Conservation (phyloP, 2,888 invertebrate genomes). For the Noctuana brunneofusca region DNA sequence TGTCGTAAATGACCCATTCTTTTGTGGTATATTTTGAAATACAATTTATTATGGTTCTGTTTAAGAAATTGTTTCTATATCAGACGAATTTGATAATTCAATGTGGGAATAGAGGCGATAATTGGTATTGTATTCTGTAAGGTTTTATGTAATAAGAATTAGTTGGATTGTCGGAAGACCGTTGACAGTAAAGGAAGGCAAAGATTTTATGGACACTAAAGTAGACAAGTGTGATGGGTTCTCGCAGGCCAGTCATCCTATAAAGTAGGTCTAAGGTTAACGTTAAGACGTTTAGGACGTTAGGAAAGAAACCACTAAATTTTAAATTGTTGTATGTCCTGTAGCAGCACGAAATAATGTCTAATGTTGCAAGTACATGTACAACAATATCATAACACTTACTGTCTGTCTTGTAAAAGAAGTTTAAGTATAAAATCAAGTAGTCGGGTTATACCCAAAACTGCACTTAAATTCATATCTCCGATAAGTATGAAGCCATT, state of each 20-base stretch:
- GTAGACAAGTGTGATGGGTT: constrained; percentile 70
- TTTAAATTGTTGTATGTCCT: neutral
- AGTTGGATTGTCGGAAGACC: constrained; percentile 46
- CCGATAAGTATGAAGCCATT: neutral
- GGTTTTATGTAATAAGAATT: constrained; percentile 38
- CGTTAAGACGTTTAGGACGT: neutral
- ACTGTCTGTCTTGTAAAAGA: too few species aligned
- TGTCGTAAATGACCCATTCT: constrained; percentile 69
- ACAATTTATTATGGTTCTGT: constrained; percentile 58
- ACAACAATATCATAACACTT: too few species aligned
- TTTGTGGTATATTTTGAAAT: constrained; percentile 56
- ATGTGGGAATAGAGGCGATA: constrained; percentile 37
- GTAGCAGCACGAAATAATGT: too few species aligned
- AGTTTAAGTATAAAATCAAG: neutral
- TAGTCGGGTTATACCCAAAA: neutral
- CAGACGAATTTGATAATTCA: constrained; percentile 41
- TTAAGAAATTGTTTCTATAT: constrained; percentile 42
- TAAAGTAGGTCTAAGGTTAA: constrained; percentile 60
- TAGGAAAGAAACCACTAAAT: neutral
- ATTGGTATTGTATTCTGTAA: constrained; percentile 21
- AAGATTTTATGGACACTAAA: constrained; percentile 74
- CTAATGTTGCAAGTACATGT: too few species aligned
- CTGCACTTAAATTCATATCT: neutral
- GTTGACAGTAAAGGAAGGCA: constrained; percentile 58
- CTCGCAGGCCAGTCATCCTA: constrained; percentile 55